Evolutionary conservation across 2,797 vertebrate species (phyloP), one percentile per base, ranked within the genome.

Genomic region (Enteromius treurensis): DNA sequence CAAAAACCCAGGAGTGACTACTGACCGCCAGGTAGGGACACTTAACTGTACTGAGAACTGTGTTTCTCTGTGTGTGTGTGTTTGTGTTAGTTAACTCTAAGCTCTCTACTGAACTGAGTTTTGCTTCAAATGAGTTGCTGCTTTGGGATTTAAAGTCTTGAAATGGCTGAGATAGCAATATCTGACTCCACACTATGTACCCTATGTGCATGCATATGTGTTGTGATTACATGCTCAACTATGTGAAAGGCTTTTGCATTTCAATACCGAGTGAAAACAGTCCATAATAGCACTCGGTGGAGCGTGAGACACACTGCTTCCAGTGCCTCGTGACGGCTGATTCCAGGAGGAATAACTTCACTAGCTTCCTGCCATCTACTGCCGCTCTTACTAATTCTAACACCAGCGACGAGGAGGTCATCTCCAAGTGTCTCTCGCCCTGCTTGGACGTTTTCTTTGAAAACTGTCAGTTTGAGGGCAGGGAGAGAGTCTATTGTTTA

Each of bases 21-120:
- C 69, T 68, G 82, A 78, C 86, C 75, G 87, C 83, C 86, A 89
- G 86, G 71, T 90, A 91, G 83, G 87, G 29, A 79, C 81, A 45
- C 77, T 87, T 40, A 7, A 77, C 68, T 82, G 64, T 84, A 76
- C 74, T 67, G 26, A 51, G 13, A 77, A 53, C 79, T 67, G 60
- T 75, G 55, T 55, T 82, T 45, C 15, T 13, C 68, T 89, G 45
- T 73, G 37, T 60, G 23, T 55, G 79, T 49, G n/a, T 51, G 19
- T 58, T 67, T 55, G 80, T 82, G 73, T 10, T 58, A 32, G 64
- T 60, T 71, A 71, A 9, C 42, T 77, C 8, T 62, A 62, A 78
- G 53, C 51, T 62, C 55, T 71, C 2, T 78, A 51, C 34, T 70
- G 51, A 69, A 82, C 79, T 84, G 71, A 80, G 9, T 81, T 71